Evolutionary conservation across 2,113 vertebrate genomes (phyloP).

Genomic region (Gymnorhina tibicen): DNA sequence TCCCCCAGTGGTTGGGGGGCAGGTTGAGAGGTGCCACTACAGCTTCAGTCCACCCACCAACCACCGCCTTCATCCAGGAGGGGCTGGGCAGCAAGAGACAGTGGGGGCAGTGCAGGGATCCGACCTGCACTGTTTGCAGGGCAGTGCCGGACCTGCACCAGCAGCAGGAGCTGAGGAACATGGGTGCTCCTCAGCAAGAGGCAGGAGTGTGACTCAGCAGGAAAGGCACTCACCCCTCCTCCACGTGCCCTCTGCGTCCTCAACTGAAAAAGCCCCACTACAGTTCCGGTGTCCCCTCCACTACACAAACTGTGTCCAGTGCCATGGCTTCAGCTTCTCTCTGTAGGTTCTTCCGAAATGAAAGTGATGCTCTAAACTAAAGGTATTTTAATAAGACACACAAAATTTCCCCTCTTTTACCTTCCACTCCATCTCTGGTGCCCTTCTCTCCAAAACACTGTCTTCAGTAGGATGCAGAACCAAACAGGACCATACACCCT

Average conservation of each 20-base stretch:
- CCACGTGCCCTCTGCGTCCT: rapidly evolving
- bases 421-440: not conserved
- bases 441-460: not conserved
- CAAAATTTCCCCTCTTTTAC: not conserved
- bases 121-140: too few relatives aligned
- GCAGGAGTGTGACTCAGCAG: not conserved
- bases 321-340: not conserved
- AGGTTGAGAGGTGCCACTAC: rapidly evolving
- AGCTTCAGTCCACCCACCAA: not conserved
- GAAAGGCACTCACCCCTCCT: too few relatives aligned
- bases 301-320: rapidly evolving
- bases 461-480: not conserved
- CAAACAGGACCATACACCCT: not conserved
- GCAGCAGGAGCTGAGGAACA: not conserved
- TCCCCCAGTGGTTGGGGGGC: rapidly evolving
- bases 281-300: not conserved
- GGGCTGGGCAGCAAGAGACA: rapidly evolving
- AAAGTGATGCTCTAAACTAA: not conserved
- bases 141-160: rapidly evolving
- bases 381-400: not conserved
- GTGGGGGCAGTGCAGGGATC: not conserved
- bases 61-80: not conserved
- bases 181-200: not conserved
- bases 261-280: not conserved
- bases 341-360: rapidly evolving